Evolutionary conservation across 2,113 vertebrate species (phyloP), one percentile per base, ranked within the genome.

Genomic region (Maccullochella peelii): DNA sequence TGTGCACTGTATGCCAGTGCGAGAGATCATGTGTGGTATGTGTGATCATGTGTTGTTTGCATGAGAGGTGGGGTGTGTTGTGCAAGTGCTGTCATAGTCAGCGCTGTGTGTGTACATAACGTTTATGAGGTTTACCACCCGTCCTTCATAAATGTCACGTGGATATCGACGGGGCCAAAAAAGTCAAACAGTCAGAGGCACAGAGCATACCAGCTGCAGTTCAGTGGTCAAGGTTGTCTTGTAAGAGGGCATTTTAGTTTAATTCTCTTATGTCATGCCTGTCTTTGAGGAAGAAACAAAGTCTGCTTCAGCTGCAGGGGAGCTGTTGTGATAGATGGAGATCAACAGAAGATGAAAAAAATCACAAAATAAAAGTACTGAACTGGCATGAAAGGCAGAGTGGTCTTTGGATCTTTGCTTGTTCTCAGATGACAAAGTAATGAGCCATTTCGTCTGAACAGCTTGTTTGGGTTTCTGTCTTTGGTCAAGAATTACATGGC

Each of bases 61-160:
- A 54, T n/a, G 82, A 40, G 73, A 52, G 72, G 40, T 4, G 25
- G 11, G 62, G 42, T 49, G 15, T 63, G 79, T 69, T 40, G 42
- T 78, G 73, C 1, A 25, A 77, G 55, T 6, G 21, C 36, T 18
- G 78, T 83, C 78, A 49, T 12, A n/a, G 61, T 50, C 55, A 1
- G 52, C 6, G 8, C 0, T 7, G 8, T 86, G 6, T 87, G 86
- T 91, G 87, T 85, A 58, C 20, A 40, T 88, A 92, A 89, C n/a
- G n/a, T n/a, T n/a, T n/a, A n/a, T n/a, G 44, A 82, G 68, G 57
- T 76, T 66, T 61, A 73, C 30, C 12, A 16, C 57, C 72, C 55
- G 63, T 74, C 80, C 67, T 67, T 83, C 71, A 73, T 73, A 81
- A 86, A 86, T 79, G 79, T 58, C 85, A 63, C 20, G 49, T 20